Percentiles rank a stretch among this genome's conserved stretches.
Conservation (phyloP, 35 echinoderm and acorn worm species). For the Lytechinus pictus region DNA sequence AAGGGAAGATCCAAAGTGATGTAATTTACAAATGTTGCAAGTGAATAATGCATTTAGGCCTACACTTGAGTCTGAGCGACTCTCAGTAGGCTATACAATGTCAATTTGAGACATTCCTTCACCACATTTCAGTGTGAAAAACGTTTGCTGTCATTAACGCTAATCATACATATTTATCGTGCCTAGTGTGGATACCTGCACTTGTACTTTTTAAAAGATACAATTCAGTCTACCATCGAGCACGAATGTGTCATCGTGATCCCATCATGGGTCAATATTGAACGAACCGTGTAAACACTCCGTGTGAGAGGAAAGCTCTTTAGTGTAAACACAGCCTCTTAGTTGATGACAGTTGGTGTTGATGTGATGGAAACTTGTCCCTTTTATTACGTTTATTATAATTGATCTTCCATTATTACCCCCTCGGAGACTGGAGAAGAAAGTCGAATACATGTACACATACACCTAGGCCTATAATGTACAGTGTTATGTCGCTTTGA, state of each 20-base stretch:
- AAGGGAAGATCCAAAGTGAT: not conserved
- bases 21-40: not conserved
- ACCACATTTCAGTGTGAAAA: no score
- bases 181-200: no score
- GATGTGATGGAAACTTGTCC: not conserved
- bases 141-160: no score
- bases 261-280: not conserved
- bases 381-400: not conserved
- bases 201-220: not conserved
- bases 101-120: no score
- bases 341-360: not conserved
- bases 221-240: not conserved
- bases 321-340: slow-evolving; percentile 16
- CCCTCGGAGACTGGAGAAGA: not conserved
- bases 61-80: no score
- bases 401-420: no score
- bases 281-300: not conserved
- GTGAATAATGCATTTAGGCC: not conserved
- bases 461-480: not conserved
- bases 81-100: no score
- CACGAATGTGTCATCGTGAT: not conserved
- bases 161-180: no score
- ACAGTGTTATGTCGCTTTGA: no score
- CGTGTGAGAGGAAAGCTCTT: not conserved
- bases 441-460: not conserved